A percentile compares a stretch with the other conserved stretches of the same genome.
phyloP scores from a whole-genome alignment of 2,113 vertebrate genomes.

The human (Homo sapiens) region GRCh38 chr19:46358001-46358500 shows the following conservation, averaged over 20 bases:
- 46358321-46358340: background rate
- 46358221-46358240: background rate
- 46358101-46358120: background rate
- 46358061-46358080: background rate
- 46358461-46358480: background rate
- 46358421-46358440: background rate
- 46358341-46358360: background rate
- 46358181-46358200: background rate
- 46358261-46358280: background rate
- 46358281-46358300: background rate
- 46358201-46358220: background rate
- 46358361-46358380: background rate
- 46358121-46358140: background rate
- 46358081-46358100: background rate
- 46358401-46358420: background rate
- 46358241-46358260: background rate
- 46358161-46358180: background rate
- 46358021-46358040: background rate
- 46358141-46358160: background rate
- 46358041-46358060: background rate
- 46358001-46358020: background rate
- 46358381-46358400: background rate
- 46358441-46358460: background rate
- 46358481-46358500: background rate
- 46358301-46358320: background rate